phyloP scores from a whole-genome alignment of 1,140 invertebrate genomes.

The Heliconius himera region DNA sequence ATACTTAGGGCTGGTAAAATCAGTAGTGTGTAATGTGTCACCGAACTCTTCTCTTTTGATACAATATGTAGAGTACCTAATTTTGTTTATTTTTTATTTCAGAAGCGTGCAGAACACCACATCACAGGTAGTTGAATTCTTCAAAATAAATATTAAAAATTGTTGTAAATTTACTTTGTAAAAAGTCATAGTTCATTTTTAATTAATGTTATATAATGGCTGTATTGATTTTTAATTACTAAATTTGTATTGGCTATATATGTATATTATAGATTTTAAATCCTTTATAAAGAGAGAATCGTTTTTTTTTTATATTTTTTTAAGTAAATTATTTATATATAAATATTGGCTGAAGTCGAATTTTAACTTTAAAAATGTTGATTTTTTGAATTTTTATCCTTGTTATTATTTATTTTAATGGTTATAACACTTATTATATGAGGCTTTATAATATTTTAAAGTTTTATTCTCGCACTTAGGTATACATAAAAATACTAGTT shows the following conservation, averaged over 20 bases:
- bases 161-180: constrained; percentile 36
- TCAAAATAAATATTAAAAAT: constrained; percentile 14
- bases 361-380: constrained; percentile 16
- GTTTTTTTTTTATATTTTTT: too few relatives aligned
- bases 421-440: not conserved
- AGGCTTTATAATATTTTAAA: not conserved
- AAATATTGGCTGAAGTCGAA: not conserved
- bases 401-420: constrained; percentile 22
- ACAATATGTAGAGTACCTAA: too few relatives aligned
- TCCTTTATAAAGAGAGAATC: too few relatives aligned
- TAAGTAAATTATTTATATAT: not conserved
- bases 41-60: too few relatives aligned
- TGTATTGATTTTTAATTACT: too few relatives aligned
- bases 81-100: constrained; percentile 48
- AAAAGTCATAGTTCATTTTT: constrained; percentile 28
- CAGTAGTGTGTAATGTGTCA: too few relatives aligned
- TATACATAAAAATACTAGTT: not conserved
- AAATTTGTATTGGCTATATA: too few relatives aligned
- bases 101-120: constrained; percentile 70
- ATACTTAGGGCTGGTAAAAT: too few relatives aligned
- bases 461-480: not conserved
- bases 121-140: constrained; percentile 66
- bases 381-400: constrained; percentile 28
- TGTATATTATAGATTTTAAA: too few relatives aligned
- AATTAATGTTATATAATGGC: not conserved